These are phyloP conservation scores for Ceratothoa steindachneri DNA, from an alignment of 2,888 invertebrate genomes.

Conservation along the genomic window DNA sequence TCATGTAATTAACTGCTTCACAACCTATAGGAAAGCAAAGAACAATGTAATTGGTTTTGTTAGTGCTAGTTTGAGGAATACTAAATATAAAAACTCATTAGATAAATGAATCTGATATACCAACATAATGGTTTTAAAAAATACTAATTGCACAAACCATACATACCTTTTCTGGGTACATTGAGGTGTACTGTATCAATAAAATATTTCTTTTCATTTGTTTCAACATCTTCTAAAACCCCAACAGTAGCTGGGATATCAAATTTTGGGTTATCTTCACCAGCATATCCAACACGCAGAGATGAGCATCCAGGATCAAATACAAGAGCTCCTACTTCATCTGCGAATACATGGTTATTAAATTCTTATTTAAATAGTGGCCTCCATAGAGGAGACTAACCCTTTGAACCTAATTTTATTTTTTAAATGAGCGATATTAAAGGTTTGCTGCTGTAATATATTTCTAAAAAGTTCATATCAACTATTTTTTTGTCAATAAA, in stretches of 20 bases:
- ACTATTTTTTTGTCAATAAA: too few relatives aligned
- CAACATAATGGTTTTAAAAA: too few relatives aligned
- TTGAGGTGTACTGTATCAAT: conserved; percentile 91
- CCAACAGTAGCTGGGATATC: conserved; percentile 93
- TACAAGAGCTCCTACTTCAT: conserved; percentile 97
- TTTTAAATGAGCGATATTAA: too few relatives aligned
- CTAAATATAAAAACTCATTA: too few relatives aligned
- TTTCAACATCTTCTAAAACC: conserved; percentile 62
- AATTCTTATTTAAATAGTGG: too few relatives aligned
- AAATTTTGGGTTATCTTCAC: conserved; percentile 98
- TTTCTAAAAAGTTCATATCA: too few relatives aligned
- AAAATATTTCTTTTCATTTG: conserved; percentile 53
- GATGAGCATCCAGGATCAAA: conserved; percentile 94
- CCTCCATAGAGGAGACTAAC: too few relatives aligned
- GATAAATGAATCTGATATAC: too few relatives aligned
- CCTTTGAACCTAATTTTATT: too few relatives aligned
- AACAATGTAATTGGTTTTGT: conserved; percentile 51
- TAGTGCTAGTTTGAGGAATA: too few relatives aligned
- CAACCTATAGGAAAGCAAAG: conserved; percentile 59
- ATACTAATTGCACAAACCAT: conserved; percentile 9
- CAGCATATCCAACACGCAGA: conserved; percentile 85
- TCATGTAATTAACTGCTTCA: conserved; percentile 89
- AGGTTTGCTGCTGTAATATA: too few relatives aligned
- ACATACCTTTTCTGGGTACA: conserved; percentile 69
- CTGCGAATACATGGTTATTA: conserved; percentile 54